Evolutionary conservation across 2,797 vertebrate genomes (phyloP).

Genomic region (Notolepis coatsorum): DNA sequence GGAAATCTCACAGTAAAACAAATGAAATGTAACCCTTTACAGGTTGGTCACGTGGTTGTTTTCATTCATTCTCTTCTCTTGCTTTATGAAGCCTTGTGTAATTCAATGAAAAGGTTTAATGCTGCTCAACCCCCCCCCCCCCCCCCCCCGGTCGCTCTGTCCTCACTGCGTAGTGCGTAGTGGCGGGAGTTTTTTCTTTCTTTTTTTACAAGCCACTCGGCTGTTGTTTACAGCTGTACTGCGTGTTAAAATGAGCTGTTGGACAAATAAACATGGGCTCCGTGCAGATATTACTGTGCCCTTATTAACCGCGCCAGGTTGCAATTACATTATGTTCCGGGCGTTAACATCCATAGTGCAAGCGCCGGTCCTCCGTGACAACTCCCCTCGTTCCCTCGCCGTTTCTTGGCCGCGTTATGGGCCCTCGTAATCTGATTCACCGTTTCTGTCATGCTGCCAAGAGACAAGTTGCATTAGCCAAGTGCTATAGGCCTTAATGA

Average conservation of each 20-base stretch:
- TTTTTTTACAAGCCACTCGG: conserved; percentile 55
- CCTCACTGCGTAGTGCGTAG: conserved; percentile 18
- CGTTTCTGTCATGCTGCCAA: conserved; percentile 77
- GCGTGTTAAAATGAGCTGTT: conserved; percentile 48
- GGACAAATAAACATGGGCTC: conserved; percentile 61
- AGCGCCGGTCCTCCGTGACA: conserved; percentile 50
- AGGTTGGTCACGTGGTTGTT: conserved; percentile 38
- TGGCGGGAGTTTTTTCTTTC: conserved; percentile 43
- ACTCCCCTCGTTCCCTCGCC: conserved; percentile 55
- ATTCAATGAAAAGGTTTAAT: conserved; percentile 58
- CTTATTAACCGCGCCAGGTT: conserved; percentile 64
- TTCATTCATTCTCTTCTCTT: conserved; percentile 37
- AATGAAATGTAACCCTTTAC: conserved; percentile 57
- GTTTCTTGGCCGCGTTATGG: conserved; percentile 69
- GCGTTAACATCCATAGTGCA: conserved; percentile 53
- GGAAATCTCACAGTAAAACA: conserved; percentile 64
- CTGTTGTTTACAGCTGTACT: conserved; percentile 63
- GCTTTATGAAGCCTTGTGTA: conserved; percentile 64
- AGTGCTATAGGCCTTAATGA: conserved; percentile 71
- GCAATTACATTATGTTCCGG: conserved; percentile 69
- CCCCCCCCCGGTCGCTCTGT: conserved; percentile 38
- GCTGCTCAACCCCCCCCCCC: conserved; percentile 16
- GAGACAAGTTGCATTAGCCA: conserved; percentile 64
- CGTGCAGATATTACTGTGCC: conserved; percentile 68
- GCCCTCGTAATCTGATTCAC: conserved; percentile 79